Evolutionary conservation across 2,888 invertebrate genomes (phyloP).

Genomic region (Bhutanitis thaidina): DNA sequence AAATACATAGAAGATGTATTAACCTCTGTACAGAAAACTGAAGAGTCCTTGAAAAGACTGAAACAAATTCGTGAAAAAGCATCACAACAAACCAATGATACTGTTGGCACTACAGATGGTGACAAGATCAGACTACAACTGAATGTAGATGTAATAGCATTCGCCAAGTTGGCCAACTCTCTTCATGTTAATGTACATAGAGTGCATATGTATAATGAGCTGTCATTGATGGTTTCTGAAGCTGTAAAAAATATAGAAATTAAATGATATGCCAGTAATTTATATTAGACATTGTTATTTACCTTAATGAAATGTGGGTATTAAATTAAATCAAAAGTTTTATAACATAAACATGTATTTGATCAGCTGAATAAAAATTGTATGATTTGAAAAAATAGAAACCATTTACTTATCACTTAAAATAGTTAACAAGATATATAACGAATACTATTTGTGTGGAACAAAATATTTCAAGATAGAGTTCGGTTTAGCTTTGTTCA

Average conservation of each 20-base stretch:
- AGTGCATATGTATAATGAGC: conserved; percentile 80
- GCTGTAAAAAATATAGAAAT: conserved; percentile 79
- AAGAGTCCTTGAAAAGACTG: conserved; percentile 94
- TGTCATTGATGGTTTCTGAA: conserved; percentile 82
- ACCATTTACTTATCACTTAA: conserved; percentile 78
- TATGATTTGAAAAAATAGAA: conserved; percentile 80
- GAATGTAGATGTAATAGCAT: conserved; percentile 90
- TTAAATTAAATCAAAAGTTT: conserved; percentile 36
- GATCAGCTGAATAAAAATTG: conserved; percentile 77
- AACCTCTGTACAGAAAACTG: conserved; percentile 96
- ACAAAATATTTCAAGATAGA: conserved; percentile 85
- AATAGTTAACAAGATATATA: conserved; percentile 72
- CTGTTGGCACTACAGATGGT: conserved; percentile 88
- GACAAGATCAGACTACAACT: conserved; percentile 96
- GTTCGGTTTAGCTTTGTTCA: conserved; percentile 80
- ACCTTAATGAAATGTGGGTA: background rate
- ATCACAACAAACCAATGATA: conserved; percentile 65
- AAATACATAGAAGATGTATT: conserved; percentile 91
- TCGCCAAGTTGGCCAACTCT: conserved; percentile 81
- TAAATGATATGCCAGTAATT: conserved; percentile 73
- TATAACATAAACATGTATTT: conserved; percentile 79
- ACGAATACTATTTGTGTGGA: conserved; percentile 82
- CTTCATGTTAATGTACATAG: conserved; percentile 75
- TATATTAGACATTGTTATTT: conserved; percentile 38
- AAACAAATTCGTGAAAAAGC: conserved; percentile 88